Conservation (phyloP, 2,113 vertebrate species). For the pig (Sus scrofa) region DNA sequence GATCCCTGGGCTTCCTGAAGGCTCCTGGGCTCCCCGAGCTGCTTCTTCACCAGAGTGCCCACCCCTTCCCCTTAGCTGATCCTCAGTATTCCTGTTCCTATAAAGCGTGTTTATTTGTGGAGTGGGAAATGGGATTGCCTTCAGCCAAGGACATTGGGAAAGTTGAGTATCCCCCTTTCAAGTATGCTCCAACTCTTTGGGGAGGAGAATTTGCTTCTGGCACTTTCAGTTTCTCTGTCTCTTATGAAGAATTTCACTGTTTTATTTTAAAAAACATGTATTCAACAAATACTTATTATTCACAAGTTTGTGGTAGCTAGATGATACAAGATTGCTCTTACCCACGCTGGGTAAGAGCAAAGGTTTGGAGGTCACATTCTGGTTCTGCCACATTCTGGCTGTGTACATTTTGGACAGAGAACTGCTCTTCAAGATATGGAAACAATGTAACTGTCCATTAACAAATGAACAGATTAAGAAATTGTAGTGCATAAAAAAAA, state of each 20-base stretch:
- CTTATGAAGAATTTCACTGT: background rate
- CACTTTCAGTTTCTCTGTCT: conserved; percentile 16
- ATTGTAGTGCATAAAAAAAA: background rate
- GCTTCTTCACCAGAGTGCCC: background rate
- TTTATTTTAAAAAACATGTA: background rate
- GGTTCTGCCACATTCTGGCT: background rate
- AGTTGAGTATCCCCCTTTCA: background rate
- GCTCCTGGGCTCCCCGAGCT: background rate
- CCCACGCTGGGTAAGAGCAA: background rate
- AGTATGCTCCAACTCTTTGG: background rate
- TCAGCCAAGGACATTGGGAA: background rate
- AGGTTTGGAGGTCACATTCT: background rate
- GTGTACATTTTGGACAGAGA: background rate
- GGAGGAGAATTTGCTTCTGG: background rate
- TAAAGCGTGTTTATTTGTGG: background rate
- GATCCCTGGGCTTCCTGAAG: background rate
- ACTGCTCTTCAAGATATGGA: background rate
- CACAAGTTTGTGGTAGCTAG: background rate
- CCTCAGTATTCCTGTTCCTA: background rate
- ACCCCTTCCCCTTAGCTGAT: background rate
- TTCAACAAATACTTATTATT: background rate
- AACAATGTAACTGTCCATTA: background rate
- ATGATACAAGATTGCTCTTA: background rate
- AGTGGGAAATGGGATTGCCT: background rate
- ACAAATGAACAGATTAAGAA: background rate